phyloP scores from a whole-genome alignment of 2,113 vertebrate genomes.

The Ptyas mucosa region DNA sequence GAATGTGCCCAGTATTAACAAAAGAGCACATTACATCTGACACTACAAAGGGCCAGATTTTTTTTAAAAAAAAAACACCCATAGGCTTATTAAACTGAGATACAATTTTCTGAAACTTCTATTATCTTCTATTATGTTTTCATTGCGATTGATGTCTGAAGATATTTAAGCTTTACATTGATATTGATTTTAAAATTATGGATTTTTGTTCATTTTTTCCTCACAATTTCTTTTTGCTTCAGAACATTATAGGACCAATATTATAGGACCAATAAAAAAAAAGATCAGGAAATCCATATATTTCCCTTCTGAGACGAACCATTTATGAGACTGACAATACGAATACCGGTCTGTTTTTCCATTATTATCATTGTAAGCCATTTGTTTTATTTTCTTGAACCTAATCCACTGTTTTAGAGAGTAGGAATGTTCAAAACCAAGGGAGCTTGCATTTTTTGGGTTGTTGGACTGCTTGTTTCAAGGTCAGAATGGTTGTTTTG shows the following conservation, averaged over 20 bases:
- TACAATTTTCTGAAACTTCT: neutral
- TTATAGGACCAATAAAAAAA: neutral
- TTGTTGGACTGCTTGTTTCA: neutral
- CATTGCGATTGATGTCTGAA: neutral
- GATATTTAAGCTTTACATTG: neutral
- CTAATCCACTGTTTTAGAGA: neutral
- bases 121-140: neutral
- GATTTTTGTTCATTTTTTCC: neutral
- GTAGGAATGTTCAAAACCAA: neutral
- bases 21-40: neutral
- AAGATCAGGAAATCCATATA: neutral
- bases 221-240: neutral
- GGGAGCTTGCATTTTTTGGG: neutral
- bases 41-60: neutral
- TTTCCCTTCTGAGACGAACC: neutral
- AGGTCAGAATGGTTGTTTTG: neutral
- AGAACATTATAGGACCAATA: neutral
- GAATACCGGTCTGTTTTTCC: neutral
- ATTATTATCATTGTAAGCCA: neutral
- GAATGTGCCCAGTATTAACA: neutral
- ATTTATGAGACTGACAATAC: neutral
- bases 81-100: neutral
- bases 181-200: neutral
- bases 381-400: neutral
- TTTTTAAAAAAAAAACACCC: neutral